These are phyloP conservation scores for Parelbella ahira DNA, from an alignment of 2,888 invertebrate genomes.

Conservation along the genomic window DNA sequence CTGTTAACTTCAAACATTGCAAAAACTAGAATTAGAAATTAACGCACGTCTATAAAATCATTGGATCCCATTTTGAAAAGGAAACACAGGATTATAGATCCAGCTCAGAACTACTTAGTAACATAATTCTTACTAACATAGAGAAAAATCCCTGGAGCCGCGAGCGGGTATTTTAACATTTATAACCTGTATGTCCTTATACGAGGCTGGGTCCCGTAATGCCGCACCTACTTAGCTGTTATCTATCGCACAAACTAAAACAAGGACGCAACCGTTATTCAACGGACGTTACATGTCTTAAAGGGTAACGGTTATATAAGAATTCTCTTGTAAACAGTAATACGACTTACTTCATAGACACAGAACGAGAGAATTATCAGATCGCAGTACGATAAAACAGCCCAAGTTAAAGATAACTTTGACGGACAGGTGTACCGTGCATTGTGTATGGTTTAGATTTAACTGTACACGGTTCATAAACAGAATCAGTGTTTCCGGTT, in stretches of 20 bases:
- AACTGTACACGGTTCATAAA: slow-evolving; percentile 1
- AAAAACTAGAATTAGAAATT: too few species aligned
- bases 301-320: slow-evolving; percentile 34
- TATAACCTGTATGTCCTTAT: slow-evolving; percentile 21
- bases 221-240: slow-evolving; percentile 15
- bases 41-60: not conserved
- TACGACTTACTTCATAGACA: too few species aligned
- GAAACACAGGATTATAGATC: not conserved
- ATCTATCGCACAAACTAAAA: slow-evolving; percentile 23
- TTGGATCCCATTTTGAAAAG: slow-evolving; percentile 1
- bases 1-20: too few species aligned
- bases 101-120: slow-evolving; percentile 8
- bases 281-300: slow-evolving; percentile 33
- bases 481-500: not conserved
- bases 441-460: not conserved
- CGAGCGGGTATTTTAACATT: slow-evolving; percentile 19
- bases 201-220: slow-evolving; percentile 17
- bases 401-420: not conserved
- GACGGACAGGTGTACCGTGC: not conserved
- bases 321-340: slow-evolving; percentile 24
- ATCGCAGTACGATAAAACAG: slow-evolving; percentile 11
- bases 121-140: slow-evolving; percentile 16
- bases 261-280: slow-evolving; percentile 34
- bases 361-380: too few species aligned
- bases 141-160: slow-evolving; percentile 11